Conservation (phyloP, 2,888 invertebrate species). For the Invenusta paracnida region DNA sequence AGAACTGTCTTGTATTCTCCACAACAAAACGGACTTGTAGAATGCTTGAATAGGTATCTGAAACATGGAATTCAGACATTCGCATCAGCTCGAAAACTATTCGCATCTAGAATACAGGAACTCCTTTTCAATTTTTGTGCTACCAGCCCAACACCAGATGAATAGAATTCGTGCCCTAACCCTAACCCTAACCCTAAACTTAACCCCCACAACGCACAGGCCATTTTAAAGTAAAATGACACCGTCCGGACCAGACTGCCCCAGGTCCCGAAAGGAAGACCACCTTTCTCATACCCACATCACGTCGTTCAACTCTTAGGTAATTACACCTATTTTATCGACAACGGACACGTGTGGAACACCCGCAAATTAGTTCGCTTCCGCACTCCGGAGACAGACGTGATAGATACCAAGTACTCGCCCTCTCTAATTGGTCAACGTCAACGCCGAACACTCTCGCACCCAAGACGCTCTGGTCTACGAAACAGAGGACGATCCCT, state of each 20-base stretch:
- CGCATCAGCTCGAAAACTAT: neutral
- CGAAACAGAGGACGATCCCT: neutral
- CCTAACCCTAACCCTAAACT: neutral
- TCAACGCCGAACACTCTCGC: neutral
- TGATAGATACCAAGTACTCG: no score
- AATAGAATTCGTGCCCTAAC: neutral
- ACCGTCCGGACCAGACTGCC: neutral
- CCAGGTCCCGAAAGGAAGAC: neutral
- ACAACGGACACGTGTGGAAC: neutral
- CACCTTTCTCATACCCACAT: neutral
- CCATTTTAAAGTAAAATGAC: neutral
- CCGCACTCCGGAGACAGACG: neutral
- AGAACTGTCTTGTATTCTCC: neutral
- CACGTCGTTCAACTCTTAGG: neutral
- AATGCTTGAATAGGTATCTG: neutral
- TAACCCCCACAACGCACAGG: neutral
- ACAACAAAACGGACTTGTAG: neutral
- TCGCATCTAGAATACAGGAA: neutral
- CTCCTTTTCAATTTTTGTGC: neutral
- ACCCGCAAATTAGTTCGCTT: neutral
- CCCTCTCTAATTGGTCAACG: no score
- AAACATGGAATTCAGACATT: slow-evolving; percentile 2
- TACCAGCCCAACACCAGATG: neutral
- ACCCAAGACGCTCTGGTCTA: neutral
- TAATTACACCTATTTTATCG: neutral